Percentiles rank a stretch among this genome's conserved stretches.
phyloP scores from a whole-genome alignment of 2,888 invertebrate species.

The Hydrotaea diabolus region DNA sequence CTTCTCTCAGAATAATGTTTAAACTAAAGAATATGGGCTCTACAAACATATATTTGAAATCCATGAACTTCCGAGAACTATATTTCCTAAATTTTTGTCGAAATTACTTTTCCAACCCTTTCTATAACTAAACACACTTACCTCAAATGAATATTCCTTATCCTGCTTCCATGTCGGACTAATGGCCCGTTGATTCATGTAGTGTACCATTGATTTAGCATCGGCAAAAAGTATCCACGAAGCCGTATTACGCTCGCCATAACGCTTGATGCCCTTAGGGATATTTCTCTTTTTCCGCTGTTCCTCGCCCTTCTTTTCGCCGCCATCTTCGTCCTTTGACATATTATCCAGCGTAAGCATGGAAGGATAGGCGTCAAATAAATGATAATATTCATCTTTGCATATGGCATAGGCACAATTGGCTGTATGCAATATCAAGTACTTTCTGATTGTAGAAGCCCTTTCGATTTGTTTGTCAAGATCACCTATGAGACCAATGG shows the following conservation, averaged over 20 bases:
- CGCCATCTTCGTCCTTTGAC: slow-evolving; percentile 66
- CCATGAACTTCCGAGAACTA: too few relatives aligned
- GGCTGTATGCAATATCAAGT: slow-evolving; percentile 83
- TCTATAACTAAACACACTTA: neutral
- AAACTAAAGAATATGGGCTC: too few relatives aligned
- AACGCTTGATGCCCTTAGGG: slow-evolving; percentile 72
- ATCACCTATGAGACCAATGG: slow-evolving; percentile 76
- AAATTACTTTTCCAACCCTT: too few relatives aligned
- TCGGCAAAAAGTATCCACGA: slow-evolving; percentile 79
- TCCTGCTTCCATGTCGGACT: slow-evolving; percentile 74
- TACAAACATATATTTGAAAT: too few relatives aligned
- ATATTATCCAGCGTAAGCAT: slow-evolving; percentile 73
- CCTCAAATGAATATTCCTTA: slow-evolving; percentile 70
- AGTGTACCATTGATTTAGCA: slow-evolving; percentile 73
- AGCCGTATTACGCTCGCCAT: slow-evolving; percentile 77
- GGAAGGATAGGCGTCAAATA: slow-evolving; percentile 84
- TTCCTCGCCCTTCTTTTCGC: slow-evolving; percentile 59
- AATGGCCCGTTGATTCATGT: slow-evolving; percentile 73
- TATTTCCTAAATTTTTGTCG: too few relatives aligned
- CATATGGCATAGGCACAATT: slow-evolving; percentile 83
- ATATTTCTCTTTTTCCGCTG: slow-evolving; percentile 61
- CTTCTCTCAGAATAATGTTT: too few relatives aligned
- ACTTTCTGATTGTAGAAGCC: slow-evolving; percentile 77
- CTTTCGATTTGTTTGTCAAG: slow-evolving; percentile 72
- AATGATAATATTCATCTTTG: slow-evolving; percentile 83